A percentile compares a stretch with the other conserved stretches of the same genome.
phyloP scores from a whole-genome alignment of 1,140 invertebrate species.

The Batillaria attramentaria region DNA sequence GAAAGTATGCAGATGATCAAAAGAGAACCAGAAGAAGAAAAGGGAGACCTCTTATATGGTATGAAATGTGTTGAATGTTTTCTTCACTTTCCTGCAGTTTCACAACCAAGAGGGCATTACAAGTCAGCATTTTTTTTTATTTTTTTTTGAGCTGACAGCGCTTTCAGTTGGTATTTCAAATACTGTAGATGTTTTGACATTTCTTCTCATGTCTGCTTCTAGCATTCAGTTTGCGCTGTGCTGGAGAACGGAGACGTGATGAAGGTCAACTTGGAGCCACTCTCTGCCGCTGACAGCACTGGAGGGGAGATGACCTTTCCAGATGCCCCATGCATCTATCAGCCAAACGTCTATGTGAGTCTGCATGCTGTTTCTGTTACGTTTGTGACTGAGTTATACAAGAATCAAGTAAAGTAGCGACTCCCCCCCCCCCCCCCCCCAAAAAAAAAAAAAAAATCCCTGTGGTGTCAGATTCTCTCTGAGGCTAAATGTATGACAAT shows the following conservation, averaged over 20 bases:
- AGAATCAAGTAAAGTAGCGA: no score
- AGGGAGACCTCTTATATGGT: neutral
- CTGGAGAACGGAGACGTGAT: slow-evolving; percentile 55
- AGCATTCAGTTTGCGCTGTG: slow-evolving; percentile 49
- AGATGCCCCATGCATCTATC: slow-evolving; percentile 29
- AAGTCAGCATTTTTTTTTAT: no score
- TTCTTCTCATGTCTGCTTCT: no score
- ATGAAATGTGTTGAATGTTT: neutral
- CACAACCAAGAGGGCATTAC: neutral
- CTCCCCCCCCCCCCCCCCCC: no score
- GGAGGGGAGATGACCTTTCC: slow-evolving; percentile 17
- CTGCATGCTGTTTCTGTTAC: no score
- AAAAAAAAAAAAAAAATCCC: no score
- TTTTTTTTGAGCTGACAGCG: no score
- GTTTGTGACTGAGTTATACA: no score
- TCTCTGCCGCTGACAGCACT: slow-evolving; percentile 6
- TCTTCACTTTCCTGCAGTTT: neutral
- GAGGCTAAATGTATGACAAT: no score
- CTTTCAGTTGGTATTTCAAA: no score
- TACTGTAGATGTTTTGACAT: no score
- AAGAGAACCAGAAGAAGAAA: neutral
- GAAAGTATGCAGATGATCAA: neutral
- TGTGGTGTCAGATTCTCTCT: no score
- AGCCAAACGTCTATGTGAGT: slow-evolving; percentile 37
- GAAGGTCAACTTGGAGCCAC: slow-evolving; percentile 48